These are phyloP conservation scores for Chydorus sphaericus DNA, from an alignment of 2,888 invertebrate genomes.

Conservation along the genomic window DNA sequence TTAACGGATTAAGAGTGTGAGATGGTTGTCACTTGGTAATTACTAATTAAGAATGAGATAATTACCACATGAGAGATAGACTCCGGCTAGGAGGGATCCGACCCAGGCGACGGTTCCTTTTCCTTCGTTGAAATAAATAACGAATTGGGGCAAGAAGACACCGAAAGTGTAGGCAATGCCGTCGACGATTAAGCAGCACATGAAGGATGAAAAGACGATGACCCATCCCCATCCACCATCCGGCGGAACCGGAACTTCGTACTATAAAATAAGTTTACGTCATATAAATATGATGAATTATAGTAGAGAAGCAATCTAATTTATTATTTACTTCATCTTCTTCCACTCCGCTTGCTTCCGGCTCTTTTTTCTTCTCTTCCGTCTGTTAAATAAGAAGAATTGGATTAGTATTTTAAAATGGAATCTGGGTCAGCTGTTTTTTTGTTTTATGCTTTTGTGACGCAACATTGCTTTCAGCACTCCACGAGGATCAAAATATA, in stretches of 20 bases:
- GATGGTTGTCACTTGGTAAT: background rate
- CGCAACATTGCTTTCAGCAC: too few relatives aligned
- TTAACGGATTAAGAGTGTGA: background rate
- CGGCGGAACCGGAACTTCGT: slow-evolving; percentile 69
- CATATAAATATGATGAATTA: background rate
- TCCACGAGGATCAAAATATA: too few relatives aligned
- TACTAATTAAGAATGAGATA: slow-evolving; percentile 1
- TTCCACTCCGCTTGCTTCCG: slow-evolving; percentile 3
- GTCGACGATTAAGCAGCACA: slow-evolving; percentile 96
- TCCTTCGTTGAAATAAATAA: slow-evolving; percentile 64
- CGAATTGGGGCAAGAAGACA: slow-evolving; percentile 69
- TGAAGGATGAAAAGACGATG: slow-evolving; percentile 88
- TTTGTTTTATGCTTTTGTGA: too few relatives aligned
- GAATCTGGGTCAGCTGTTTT: too few relatives aligned
- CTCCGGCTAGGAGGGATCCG: slow-evolving; percentile 85
- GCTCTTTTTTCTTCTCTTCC: background rate
- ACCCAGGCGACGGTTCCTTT: slow-evolving; percentile 84
- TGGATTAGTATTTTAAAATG: too few relatives aligned
- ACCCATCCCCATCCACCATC: slow-evolving; percentile 90
- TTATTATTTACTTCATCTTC: slow-evolving; percentile 1
- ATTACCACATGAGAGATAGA: slow-evolving; percentile 81
- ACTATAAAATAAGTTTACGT: slow-evolving; percentile 22
- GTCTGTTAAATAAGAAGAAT: too few relatives aligned
- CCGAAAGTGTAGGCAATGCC: slow-evolving; percentile 98
- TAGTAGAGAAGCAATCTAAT: background rate